Evolutionary conservation across 1,140 invertebrate species (phyloP).

Genomic region (Berghia stephanieae): DNA sequence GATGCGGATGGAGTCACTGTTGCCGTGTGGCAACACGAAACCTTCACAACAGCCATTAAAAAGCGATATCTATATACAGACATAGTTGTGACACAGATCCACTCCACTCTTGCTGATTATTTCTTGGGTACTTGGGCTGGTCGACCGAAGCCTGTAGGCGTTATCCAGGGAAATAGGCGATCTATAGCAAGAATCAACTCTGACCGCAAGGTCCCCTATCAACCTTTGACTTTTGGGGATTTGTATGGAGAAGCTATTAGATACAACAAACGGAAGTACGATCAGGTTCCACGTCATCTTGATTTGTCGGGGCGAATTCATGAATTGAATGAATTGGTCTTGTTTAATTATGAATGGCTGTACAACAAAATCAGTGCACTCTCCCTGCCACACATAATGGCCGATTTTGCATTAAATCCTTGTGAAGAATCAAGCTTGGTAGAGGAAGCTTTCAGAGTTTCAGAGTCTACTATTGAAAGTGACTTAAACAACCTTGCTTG

Average conservation of each 20-base stretch:
- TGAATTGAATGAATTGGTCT: conserved; percentile 55
- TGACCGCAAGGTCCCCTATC: conserved; percentile 50
- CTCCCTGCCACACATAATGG: conserved; percentile 57
- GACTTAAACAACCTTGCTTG: conserved; percentile 57
- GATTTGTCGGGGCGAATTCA: conserved; percentile 48
- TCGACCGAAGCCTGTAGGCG: conserved; percentile 44
- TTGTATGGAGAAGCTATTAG: conserved; percentile 9
- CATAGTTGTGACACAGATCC: conserved; percentile 37
- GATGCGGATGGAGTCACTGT: conserved; percentile 56
- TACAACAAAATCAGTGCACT: conserved; percentile 62
- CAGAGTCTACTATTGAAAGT: conserved; percentile 46
- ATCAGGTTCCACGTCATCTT: conserved; percentile 60
- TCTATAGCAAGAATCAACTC: conserved; percentile 12
- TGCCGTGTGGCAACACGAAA: conserved; percentile 46
- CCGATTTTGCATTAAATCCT: conserved; percentile 57
- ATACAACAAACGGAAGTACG: conserved; percentile 61
- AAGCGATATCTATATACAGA: conserved; percentile 46
- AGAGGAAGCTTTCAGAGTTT: conserved; percentile 49
- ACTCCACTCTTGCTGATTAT: conserved; percentile 60
- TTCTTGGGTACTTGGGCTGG: conserved; percentile 57
- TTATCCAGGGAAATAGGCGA: background rate
- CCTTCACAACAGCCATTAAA: conserved; percentile 41
- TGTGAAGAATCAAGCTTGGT: conserved; percentile 53
- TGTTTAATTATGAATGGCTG: conserved; percentile 64
- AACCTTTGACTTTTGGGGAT: conserved; percentile 53